These are phyloP conservation scores for Epinotia brunnichana DNA, from an alignment of 2,888 invertebrate genomes.

Conservation along the genomic window DNA sequence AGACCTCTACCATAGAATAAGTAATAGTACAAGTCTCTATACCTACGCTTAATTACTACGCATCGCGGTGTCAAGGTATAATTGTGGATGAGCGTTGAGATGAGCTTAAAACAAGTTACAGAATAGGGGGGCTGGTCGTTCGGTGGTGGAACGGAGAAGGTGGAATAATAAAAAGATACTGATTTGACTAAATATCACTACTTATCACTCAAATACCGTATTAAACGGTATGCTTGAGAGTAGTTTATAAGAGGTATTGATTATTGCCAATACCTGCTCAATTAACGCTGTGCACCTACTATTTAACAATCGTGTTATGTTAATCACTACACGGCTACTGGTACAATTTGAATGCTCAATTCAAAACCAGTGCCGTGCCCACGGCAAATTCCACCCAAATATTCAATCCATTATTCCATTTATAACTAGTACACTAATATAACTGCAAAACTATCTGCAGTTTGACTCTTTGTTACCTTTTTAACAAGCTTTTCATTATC, in stretches of 20 bases:
- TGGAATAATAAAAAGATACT: too few relatives aligned
- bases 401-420: not conserved
- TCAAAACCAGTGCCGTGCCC: constrained; percentile 28
- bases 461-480: not conserved
- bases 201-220: too few relatives aligned
- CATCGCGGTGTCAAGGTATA: too few relatives aligned
- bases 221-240: not conserved
- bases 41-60: too few relatives aligned
- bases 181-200: too few relatives aligned
- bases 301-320: constrained; percentile 36
- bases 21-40: too few relatives aligned
- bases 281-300: constrained; percentile 14
- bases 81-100: too few relatives aligned
- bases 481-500: too few relatives aligned
- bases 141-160: too few relatives aligned
- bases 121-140: too few relatives aligned
- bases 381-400: constrained; percentile 14
- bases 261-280: constrained; percentile 5
- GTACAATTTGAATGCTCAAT: constrained; percentile 30
- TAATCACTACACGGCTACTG: constrained; percentile 23
- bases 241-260: not conserved
- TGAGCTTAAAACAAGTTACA: too few relatives aligned
- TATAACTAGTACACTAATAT: not conserved
- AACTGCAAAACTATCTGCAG: not conserved
- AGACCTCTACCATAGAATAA: too few relatives aligned